These are phyloP conservation scores for Heliconius sara DNA, from an alignment of 2,888 invertebrate species.

Conservation along the genomic window DNA sequence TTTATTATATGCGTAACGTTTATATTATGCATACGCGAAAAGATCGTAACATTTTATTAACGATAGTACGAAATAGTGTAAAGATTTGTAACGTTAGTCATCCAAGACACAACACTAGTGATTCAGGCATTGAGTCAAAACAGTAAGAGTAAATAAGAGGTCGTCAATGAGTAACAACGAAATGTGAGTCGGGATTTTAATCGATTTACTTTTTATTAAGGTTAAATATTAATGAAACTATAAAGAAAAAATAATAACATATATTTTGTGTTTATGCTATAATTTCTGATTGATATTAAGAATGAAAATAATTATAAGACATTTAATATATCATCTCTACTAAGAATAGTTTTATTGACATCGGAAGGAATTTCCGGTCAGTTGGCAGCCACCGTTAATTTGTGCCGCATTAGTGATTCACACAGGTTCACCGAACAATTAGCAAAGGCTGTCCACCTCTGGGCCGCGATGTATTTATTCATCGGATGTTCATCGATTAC, in stretches of 20 bases:
- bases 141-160: constrained; percentile 64
- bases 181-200: constrained; percentile 50
- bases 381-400: constrained; percentile 68
- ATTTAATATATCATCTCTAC: background rate
- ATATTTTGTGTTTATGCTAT: background rate
- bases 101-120: constrained; percentile 67
- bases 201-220: constrained; percentile 45
- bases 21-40: constrained; percentile 24
- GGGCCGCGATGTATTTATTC: constrained; percentile 79
- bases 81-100: constrained; percentile 69
- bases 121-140: constrained; percentile 76
- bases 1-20: background rate
- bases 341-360: constrained; percentile 33
- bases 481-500: constrained; percentile 83
- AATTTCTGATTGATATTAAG: background rate
- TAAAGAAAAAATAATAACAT: background rate
- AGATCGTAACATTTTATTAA: constrained; percentile 45
- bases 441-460: constrained; percentile 84
- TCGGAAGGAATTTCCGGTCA: constrained; percentile 53
- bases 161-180: constrained; percentile 63
- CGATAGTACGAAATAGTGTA: constrained; percentile 49
- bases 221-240: constrained; percentile 13
- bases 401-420: constrained; percentile 77
- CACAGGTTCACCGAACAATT: constrained; percentile 81
- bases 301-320: background rate